Conservation (phyloP, 2,888 invertebrate species). For the Mythimna impura region DNA sequence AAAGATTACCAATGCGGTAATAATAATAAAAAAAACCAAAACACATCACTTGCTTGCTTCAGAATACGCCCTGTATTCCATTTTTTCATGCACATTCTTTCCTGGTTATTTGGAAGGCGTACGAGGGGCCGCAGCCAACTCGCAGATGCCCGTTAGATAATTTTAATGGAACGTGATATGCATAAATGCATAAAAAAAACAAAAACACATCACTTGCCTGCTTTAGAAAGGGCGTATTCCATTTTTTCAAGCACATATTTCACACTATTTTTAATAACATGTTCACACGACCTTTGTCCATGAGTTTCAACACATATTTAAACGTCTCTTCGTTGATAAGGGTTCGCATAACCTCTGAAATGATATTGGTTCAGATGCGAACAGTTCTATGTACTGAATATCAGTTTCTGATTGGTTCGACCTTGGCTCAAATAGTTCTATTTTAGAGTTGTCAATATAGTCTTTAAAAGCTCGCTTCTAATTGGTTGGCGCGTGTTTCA, state of each 20-base stretch:
- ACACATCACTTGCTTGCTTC: constrained; percentile 50
- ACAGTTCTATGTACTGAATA: constrained; percentile 22
- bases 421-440: constrained; percentile 42
- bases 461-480: constrained; percentile 22
- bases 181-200: background rate
- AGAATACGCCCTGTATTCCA: constrained; percentile 53
- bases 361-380: constrained; percentile 25
- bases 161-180: no score
- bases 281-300: constrained; percentile 21
- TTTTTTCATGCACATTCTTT: constrained; percentile 35
- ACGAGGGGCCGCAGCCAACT: no score
- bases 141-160: no score
- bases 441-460: constrained; percentile 43
- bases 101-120: no score
- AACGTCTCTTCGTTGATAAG: constrained; percentile 25
- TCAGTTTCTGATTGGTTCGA: constrained; percentile 49
- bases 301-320: constrained; percentile 29
- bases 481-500: constrained; percentile 41
- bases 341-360: constrained; percentile 36
- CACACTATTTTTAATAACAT: constrained; percentile 16
- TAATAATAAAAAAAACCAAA: constrained; percentile 17
- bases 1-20: constrained; percentile 4
- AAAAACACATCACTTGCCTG: constrained; percentile 48
- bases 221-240: constrained; percentile 55
- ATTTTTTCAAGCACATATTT: constrained; percentile 42